Percentiles rank a stretch among this genome's conserved stretches.
These are phyloP conservation scores for Folsomia candida DNA, from an alignment of 2,888 invertebrate species.

Conservation along the genomic window DNA sequence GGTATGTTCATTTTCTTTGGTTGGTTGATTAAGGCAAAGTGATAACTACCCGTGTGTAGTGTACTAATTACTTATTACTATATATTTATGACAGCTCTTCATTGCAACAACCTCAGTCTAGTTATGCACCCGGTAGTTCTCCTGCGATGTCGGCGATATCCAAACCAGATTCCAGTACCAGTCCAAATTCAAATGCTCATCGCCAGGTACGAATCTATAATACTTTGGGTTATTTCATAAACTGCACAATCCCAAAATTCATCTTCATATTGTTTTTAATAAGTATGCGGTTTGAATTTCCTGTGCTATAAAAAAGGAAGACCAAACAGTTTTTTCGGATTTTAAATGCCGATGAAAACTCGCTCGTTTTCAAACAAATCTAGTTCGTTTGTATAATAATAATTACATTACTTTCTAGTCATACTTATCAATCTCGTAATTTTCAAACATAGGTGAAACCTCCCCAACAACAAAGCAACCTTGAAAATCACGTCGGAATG, in stretches of 20 bases:
- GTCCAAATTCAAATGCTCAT: constrained; percentile 33
- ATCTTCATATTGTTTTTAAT: no score
- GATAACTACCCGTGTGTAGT: not conserved
- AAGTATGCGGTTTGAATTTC: no score
- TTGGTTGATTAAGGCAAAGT: not conserved
- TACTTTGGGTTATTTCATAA: no score
- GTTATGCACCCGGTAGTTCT: constrained; percentile 40
- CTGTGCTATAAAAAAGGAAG: no score
- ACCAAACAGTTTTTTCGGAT: no score
- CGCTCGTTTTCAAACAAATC: no score
- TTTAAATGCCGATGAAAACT: no score
- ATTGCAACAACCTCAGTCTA: constrained; percentile 38
- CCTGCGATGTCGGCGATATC: constrained; percentile 47
- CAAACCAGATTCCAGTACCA: constrained; percentile 49
- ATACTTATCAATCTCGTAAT: not conserved
- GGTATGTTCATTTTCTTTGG: constrained; percentile 17
- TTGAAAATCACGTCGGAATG: constrained; percentile 40
- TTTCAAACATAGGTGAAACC: constrained; percentile 17
- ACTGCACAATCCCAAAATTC: no score
- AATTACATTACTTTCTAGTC: not conserved
- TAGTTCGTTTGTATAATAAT: not conserved
- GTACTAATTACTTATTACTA: not conserved
- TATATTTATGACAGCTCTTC: constrained; percentile 25
- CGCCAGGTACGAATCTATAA: not conserved
- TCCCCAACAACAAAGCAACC: constrained; percentile 29